Base-by-base conservation (phyloP, 2,113 vertebrate genomes). In the Hassar affinis region DNA sequence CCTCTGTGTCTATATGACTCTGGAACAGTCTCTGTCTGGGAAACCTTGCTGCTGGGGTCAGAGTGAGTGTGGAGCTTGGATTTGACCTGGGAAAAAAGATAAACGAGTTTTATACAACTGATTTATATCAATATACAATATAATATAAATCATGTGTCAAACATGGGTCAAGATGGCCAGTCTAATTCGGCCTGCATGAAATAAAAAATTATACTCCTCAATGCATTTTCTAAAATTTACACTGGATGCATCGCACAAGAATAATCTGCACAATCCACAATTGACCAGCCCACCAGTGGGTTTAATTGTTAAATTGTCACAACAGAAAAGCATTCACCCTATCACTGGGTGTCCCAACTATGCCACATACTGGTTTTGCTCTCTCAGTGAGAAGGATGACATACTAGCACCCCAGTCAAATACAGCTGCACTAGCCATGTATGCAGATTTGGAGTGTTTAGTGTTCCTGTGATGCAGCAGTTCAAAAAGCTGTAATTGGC, bases 1-100 rank as follows among this genome's bases (percentile, higher is more conserved):
- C 61, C 1, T 76, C 9, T 0, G 85, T 56, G 72, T 91, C 87
- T 9, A 56, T 10, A 30, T 59, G 9, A 80, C 85, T 92, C 81
- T 83, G 81, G 79, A 93, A 93, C 82, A 93, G 77, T 84, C 83
- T 88, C 84, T 92, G 90, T 59, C 85, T 89, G 57, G 91, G 61
- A 7, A 82, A 62, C 2, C 35, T n/a, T 69, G 15, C 64, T 25
- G 72, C 25, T 42, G 71, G 85, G 27, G 0, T 76, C 18, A 15
- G 4, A 9, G 33, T 4, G 54, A 61, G 22, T 69, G 78, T 56
- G 47, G 68, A 54, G 49, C 61, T 80, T 5, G 25, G 20, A 25
- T 91, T 92, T 56, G 52, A 79, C 66, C 88, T 87, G 38, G 5
- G 15, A 77, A 5, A 54, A 62, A 85, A 83, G 25, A 38, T 79